These are phyloP conservation scores for Dexiosoma caninum DNA, from an alignment of 2,888 invertebrate species.

Conservation along the genomic window DNA sequence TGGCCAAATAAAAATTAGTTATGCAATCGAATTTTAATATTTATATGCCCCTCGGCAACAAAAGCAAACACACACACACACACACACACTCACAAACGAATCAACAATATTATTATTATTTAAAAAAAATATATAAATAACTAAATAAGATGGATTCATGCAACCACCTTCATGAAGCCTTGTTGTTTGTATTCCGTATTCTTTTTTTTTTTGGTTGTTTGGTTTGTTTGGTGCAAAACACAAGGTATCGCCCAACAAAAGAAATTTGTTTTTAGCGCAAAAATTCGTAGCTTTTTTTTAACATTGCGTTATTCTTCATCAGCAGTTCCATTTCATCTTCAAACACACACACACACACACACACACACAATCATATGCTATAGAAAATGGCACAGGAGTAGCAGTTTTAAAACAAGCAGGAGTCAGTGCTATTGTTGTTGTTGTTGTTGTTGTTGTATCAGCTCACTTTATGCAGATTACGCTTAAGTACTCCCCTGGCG, in stretches of 20 bases:
- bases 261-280: constrained; percentile 58
- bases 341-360: neutral
- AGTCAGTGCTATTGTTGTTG: constrained; percentile 38
- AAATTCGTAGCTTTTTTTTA: constrained; percentile 59
- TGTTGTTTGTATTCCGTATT: constrained; percentile 5
- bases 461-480: constrained; percentile 73
- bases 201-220: neutral
- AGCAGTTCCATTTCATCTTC: constrained; percentile 31
- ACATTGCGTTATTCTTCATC: constrained; percentile 30
- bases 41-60: constrained; percentile 61
- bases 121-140: neutral
- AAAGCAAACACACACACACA: neutral
- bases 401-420: constrained; percentile 30
- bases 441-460: constrained; percentile 47
- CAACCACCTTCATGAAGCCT: constrained; percentile 51
- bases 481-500: constrained; percentile 75
- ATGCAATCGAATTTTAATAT: constrained; percentile 65
- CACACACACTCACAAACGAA: neutral
- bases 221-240: neutral
- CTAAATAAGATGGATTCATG: constrained; percentile 16
- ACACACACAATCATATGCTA: constrained; percentile 42
- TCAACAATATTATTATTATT: constrained; percentile 35
- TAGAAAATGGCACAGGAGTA: constrained; percentile 37
- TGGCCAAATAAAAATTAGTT: constrained; percentile 63
- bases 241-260: constrained; percentile 58